These are phyloP conservation scores for Eulemur coronatus DNA, from an alignment of 2,797 vertebrate species.

Conservation along the genomic window DNA sequence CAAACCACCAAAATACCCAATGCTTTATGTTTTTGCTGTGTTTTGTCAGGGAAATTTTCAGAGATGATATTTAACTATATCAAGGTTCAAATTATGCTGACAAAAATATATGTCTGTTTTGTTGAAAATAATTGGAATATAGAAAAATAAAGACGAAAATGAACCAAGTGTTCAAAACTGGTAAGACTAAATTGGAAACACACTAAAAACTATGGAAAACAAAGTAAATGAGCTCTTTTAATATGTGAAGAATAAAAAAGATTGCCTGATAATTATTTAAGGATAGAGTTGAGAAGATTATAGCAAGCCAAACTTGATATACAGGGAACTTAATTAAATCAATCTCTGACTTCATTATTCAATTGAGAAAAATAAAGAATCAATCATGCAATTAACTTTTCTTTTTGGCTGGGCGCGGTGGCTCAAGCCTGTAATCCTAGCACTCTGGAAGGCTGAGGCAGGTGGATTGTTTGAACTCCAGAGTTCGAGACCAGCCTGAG, in stretches of 20 bases:
- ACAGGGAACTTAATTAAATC: conserved; percentile 31
- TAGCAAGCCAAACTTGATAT: background rate
- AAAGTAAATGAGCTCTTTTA: conserved; percentile 63
- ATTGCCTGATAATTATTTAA: conserved; percentile 23
- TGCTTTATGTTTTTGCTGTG: background rate
- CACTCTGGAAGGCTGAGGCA: too few relatives aligned
- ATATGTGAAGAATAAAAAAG: conserved; percentile 50
- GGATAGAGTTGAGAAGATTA: conserved; percentile 35
- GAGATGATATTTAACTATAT: conserved; percentile 68
- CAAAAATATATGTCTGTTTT: conserved; percentile 51
- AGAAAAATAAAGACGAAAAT: conserved; percentile 49
- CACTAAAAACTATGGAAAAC: conserved; percentile 56
- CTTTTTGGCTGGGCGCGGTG: background rate
- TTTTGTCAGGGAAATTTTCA: conserved; percentile 24
- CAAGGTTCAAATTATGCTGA: conserved; percentile 66
- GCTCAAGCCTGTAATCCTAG: too few relatives aligned
- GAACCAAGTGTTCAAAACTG: conserved; percentile 56
- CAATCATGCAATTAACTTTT: background rate
- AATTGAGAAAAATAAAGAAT: conserved; percentile 28
- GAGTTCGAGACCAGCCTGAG: too few relatives aligned
- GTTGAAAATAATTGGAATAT: conserved; percentile 54
- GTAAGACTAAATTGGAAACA: conserved; percentile 59
- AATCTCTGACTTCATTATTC: conserved; percentile 27
- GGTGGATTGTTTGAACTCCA: too few relatives aligned
- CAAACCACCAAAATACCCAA: background rate